Conservation (phyloP, 2,888 invertebrate genomes). For the Aporophyla lueneburgensis region DNA sequence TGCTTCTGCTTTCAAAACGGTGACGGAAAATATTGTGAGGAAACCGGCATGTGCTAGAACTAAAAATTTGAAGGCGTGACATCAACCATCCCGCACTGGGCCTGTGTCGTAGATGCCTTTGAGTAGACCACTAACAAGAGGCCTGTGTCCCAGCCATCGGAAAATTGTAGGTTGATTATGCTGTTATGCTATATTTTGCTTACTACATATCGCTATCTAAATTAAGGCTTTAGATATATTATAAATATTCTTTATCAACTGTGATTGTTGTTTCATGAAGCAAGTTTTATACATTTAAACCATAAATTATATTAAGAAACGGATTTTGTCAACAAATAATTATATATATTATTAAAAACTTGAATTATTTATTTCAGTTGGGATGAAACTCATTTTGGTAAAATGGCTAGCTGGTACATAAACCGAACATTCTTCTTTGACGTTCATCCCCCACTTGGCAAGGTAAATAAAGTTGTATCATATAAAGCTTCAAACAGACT, state of each 20-base stretch:
- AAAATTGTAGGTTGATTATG: no score
- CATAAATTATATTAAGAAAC: neutral
- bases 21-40: no score
- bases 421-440: constrained; percentile 99
- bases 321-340: neutral
- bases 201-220: neutral
- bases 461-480: constrained; percentile 90
- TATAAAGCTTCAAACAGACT: no score
- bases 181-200: neutral
- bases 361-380: constrained; percentile 91
- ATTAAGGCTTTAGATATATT: neutral
- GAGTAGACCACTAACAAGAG: no score
- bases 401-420: constrained; percentile 99
- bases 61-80: no score
- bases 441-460: constrained; percentile 99
- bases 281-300: neutral
- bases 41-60: no score
- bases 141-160: no score
- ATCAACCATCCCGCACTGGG: no score
- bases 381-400: constrained; percentile 99
- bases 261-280: neutral
- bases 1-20: no score
- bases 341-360: neutral
- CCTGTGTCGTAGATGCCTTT: no score
- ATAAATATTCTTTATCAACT: neutral